Evolutionary conservation across 1,140 invertebrate species (phyloP).

Genomic region (Ceratina calcarata): DNA sequence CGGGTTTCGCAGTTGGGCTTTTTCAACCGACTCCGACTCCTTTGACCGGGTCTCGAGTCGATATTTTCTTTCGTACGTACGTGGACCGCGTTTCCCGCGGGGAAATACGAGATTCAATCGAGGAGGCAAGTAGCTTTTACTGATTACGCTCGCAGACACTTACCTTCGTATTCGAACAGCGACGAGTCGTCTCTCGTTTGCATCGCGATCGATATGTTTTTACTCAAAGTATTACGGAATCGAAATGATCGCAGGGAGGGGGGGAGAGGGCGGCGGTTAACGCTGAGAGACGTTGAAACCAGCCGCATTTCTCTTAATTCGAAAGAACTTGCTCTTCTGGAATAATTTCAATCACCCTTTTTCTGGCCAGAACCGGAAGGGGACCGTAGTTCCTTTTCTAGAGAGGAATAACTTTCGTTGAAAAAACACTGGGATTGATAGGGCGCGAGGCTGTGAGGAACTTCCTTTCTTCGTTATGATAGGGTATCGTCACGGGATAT

Average conservation of each 20-base stretch:
- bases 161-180: too few species aligned
- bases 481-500: not conserved
- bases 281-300: not conserved
- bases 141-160: too few species aligned
- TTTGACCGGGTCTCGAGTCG: not conserved
- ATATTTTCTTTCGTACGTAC: too few species aligned
- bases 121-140: too few species aligned
- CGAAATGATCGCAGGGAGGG: constrained; percentile 50
- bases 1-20: constrained; percentile 15
- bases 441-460: not conserved
- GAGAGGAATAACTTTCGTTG: too few species aligned
- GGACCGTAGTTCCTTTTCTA: too few species aligned
- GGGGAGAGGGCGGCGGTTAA: constrained; percentile 15
- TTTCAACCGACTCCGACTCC: constrained; percentile 48
- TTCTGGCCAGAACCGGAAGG: too few species aligned
- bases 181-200: constrained; percentile 20
- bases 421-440: not conserved
- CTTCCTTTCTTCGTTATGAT: not conserved
- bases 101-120: constrained; percentile 60
- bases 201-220: constrained; percentile 53
- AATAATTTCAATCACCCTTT: constrained; percentile 18
- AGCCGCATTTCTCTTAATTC: constrained; percentile 40
- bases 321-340: not conserved
- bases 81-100: too few species aligned
- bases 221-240: constrained; percentile 27